phyloP scores from a whole-genome alignment of 2,797 vertebrate genomes.

The Megaceryle alcyon region DNA sequence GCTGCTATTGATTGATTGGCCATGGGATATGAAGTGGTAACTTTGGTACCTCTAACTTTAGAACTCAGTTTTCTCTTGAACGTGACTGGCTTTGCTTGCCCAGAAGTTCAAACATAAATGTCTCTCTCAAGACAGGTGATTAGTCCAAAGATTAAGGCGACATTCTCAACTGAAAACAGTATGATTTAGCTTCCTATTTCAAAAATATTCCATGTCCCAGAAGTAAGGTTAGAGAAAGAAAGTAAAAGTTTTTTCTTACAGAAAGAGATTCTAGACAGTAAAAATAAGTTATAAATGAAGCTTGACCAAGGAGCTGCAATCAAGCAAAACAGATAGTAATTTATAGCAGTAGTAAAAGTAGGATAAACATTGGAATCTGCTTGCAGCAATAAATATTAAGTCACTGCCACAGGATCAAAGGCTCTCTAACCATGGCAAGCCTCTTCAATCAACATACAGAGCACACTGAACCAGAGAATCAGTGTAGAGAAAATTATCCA shows the following conservation, averaged over 20 bases:
- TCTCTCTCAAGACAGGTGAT: no score
- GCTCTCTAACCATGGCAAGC: background rate
- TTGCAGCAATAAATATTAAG: slow-evolving; percentile 25
- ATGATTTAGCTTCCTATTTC: no score
- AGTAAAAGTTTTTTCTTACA: background rate
- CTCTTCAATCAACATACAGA: slow-evolving; percentile 4
- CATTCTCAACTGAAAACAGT: no score
- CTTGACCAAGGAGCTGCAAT: background rate
- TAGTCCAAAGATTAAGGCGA: no score
- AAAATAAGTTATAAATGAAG: background rate
- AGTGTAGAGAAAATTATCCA: background rate
- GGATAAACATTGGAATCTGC: background rate
- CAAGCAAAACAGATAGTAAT: background rate
- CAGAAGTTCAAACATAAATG: no score
- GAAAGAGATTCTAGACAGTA: background rate
- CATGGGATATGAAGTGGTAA: no score
- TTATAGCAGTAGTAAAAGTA: slow-evolving; percentile 34
- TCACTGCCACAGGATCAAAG: slow-evolving; percentile 17
- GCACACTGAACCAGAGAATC: background rate
- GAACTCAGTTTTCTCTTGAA: no score
- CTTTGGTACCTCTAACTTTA: no score
- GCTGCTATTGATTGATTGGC: no score
- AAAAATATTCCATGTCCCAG: no score
- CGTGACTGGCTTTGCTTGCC: no score
- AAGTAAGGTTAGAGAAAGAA: background rate